These are phyloP conservation scores for Melanerpes aurifrons DNA, from an alignment of 2,113 vertebrate genomes.

Conservation along the genomic window DNA sequence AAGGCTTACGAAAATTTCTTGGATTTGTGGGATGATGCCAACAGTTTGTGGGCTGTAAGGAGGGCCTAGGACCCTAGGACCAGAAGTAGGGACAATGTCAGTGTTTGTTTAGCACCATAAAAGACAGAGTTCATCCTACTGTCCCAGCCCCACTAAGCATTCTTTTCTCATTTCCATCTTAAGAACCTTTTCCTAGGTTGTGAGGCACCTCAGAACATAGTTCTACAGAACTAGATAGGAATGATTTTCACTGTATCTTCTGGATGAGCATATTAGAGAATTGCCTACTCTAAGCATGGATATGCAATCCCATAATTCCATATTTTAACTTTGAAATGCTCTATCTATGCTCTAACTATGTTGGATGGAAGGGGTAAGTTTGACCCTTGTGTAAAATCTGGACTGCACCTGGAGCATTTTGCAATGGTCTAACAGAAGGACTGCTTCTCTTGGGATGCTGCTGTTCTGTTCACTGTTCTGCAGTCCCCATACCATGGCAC, in stretches of 20 bases:
- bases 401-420: neutral
- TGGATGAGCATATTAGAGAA: neutral
- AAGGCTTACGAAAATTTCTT: neutral
- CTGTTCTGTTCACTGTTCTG: neutral
- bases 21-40: rapidly evolving
- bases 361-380: neutral
- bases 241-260: neutral
- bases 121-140: neutral
- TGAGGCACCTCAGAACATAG: neutral
- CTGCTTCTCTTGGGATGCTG: neutral
- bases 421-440: neutral
- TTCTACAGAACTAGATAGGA: neutral
- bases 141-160: neutral
- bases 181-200: neutral
- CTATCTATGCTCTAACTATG: neutral
- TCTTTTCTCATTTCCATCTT: neutral
- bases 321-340: neutral
- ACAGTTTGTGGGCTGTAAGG: neutral
- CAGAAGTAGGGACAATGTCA: rapidly evolving
- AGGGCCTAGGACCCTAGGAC: neutral
- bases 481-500: rapidly evolving
- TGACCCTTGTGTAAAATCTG: neutral
- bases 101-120: neutral
- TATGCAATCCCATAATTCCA: rapidly evolving
- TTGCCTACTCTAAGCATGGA: neutral